Base-by-base conservation (phyloP, 1,140 invertebrate species). In the Diabrotica undecimpunctata region DNA sequence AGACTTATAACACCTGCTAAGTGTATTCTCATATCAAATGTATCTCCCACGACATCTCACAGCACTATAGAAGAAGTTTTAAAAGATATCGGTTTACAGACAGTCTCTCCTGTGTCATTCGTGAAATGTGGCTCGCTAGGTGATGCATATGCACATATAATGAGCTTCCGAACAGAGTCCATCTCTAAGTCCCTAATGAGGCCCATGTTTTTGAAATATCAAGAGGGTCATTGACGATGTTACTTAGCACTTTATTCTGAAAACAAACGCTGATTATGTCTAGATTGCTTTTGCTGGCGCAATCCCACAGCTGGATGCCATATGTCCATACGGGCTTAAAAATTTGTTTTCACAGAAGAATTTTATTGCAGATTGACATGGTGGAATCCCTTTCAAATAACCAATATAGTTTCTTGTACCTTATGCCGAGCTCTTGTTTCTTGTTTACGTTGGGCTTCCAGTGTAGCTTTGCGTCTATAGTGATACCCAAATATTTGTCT, bases 261-360 rank as follows among this genome's bases (percentile, higher is more conserved):
- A 76, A 50, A 25, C 50, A n/a, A n/a, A n/a, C 46, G 62, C 75
- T 69, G 0, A 78, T 65, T n/a, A 59, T 67, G n/a, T 52, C 35
- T 12, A 72, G 54, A 38, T 75, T 67, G 25, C 36, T 62, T 9
- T 74, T 65, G 2, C 12, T 64, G 2, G 71, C 63, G 54, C 65
- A 66, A 7, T 70, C 70, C 70, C 72, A 75, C 2, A 74, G 50
- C 54, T 73, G 69, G 6, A 75, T 68, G 1, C 72, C 70, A 64
- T 74, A 75, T 8, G 66, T 70, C 75, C 71, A 73, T 4, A 75
- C 60, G 41, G 70, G 71, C 65, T 71, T 73, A 0, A 76, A 7
- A 14, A 75, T 63, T 37, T 58, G 14, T 67, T 74, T 75, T 36
- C 75, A 78, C 7, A 75, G n/a, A n/a, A 72, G 14, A 10, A 74